Percentiles rank a stretch among this genome's conserved stretches.
phyloP scores from a whole-genome alignment of 2,113 vertebrate species.

The Bettongia penicillata region DNA sequence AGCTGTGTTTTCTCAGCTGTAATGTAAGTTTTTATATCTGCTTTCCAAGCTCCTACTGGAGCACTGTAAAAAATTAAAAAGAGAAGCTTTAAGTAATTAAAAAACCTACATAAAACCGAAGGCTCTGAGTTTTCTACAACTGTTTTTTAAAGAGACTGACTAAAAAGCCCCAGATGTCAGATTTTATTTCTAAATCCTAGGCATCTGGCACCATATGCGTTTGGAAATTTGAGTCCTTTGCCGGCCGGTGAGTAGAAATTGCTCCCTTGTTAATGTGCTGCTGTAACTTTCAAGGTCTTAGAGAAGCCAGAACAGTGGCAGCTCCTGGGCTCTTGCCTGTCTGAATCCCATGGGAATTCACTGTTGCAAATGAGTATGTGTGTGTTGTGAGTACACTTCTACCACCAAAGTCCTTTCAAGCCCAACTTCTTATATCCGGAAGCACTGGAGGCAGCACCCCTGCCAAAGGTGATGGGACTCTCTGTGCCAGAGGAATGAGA shows the following conservation, averaged over 20 bases:
- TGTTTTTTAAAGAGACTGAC: constrained; percentile 86
- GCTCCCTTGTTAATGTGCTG: constrained; percentile 84
- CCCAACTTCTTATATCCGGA: background rate
- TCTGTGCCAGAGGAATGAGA: background rate
- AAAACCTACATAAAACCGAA: constrained; percentile 85
- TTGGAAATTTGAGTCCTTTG: constrained; percentile 86
- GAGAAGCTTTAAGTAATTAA: constrained; percentile 87
- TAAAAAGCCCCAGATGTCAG: constrained; percentile 89
- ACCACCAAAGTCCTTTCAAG: background rate
- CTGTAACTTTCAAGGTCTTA: constrained; percentile 77
- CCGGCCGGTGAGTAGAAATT: constrained; percentile 83
- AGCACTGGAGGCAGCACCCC: background rate
- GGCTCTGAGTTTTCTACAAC: constrained; percentile 83
- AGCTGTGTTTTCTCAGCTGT: constrained; percentile 93
- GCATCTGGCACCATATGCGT: constrained; percentile 88
- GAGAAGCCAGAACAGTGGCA: constrained; percentile 84
- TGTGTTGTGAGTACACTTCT: fast-evolving
- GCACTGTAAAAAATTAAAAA: constrained; percentile 87
- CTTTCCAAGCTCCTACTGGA: constrained; percentile 85
- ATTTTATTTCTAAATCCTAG: constrained; percentile 87
- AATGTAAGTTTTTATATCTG: constrained; percentile 91
- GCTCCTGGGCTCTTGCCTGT: constrained; percentile 78
- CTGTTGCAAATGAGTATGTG: background rate
- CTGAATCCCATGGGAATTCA: constrained; percentile 64
- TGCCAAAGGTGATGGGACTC: background rate